Base-by-base conservation (phyloP, 2,113 vertebrate genomes). In the Corydoras maculifer region DNA sequence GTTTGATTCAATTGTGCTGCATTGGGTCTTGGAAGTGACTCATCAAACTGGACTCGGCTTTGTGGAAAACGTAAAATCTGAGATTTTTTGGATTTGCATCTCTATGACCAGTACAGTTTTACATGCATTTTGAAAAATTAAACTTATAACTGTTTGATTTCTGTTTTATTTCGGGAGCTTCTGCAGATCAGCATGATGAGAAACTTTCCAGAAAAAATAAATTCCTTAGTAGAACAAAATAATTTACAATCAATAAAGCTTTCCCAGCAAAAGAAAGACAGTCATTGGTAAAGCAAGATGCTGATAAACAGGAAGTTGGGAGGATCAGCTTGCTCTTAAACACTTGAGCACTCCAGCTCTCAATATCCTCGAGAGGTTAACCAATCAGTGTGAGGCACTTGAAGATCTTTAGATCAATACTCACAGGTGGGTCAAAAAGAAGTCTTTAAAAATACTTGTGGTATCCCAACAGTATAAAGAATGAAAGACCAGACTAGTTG, bases 261-360 rank as follows among this genome's bases (percentile, higher is more conserved):
- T 50, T 32, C 35, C 35, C 35, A 43, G 35, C 35, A 43, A 35
- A 49, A 57, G 53, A 15, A 64, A 43, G 32, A 32, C 25, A 71
- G 75, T 25, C 65, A 29, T 15, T 12, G 14, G 31, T 29, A 3
- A 63, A 70, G 32, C 32, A 49, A 31, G 61, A 64, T 11, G 30
- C 15, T 31, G 8, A 57, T 29, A 73, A 69, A 3, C 7, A 66
- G 32, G 3, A 60, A 64, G 48, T 53, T 71, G 58, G 59, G 43
- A 60, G 57, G 49, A 74, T 25, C 58, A 58, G 74, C 72, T 57
- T 29, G 65, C 69, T 35, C 65, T 64, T 72, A 49, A 74, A 65
- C 69, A 74, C 72, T 77, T 79, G 72, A 75, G 50, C 62, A 68
- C 18, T 58, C 48, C 50, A 65, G 57, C 69, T 77, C 72, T 61